These are phyloP conservation scores for Ips typographus DNA, from an alignment of 1,140 invertebrate species.

Conservation along the genomic window DNA sequence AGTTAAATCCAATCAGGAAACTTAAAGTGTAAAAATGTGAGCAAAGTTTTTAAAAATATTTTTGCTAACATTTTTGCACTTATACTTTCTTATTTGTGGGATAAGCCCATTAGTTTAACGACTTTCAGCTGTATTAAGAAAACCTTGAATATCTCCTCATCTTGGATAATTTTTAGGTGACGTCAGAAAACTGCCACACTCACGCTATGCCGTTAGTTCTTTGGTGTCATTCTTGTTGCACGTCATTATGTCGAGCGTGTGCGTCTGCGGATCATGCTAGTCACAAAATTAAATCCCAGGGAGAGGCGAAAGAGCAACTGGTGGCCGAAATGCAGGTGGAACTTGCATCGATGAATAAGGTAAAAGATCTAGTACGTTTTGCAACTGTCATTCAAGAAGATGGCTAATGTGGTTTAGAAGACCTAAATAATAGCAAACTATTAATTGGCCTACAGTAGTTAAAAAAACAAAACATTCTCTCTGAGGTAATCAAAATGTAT, in stretches of 20 bases:
- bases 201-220: constrained; percentile 71
- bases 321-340: constrained; percentile 63
- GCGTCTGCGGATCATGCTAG: constrained; percentile 63
- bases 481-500: too few species aligned
- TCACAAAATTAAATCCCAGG: constrained; percentile 67
- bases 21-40: too few species aligned
- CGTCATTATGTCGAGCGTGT: constrained; percentile 66
- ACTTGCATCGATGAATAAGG: constrained; percentile 50
- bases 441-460: too few species aligned
- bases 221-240: constrained; percentile 71
- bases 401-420: too few species aligned
- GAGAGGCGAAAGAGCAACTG: constrained; percentile 67
- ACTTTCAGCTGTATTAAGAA: background rate
- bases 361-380: constrained; percentile 1
- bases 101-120: too few species aligned
- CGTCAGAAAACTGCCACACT: constrained; percentile 66
- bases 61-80: too few species aligned
- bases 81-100: too few species aligned
- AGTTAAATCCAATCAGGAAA: too few species aligned
- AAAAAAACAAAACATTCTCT: too few species aligned
- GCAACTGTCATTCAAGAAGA: background rate
- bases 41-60: too few species aligned
- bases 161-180: constrained; percentile 42
- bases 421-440: too few species aligned
- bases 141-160: constrained; percentile 2